phyloP scores from a whole-genome alignment of 2,888 invertebrate species.

The Eupithecia pulchellata region DNA sequence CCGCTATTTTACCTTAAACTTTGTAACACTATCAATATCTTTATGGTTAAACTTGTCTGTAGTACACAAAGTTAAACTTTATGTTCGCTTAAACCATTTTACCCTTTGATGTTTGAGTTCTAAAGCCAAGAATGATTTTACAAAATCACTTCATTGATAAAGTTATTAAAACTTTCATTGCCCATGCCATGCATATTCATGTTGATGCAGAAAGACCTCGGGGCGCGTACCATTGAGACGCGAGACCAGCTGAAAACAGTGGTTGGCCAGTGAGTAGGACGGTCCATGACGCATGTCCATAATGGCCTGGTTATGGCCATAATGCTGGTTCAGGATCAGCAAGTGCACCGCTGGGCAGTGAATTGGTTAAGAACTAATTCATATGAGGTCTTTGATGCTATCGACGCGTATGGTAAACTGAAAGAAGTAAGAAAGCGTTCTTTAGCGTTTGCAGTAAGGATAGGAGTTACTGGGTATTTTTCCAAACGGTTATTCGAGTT shows the following conservation, averaged over 20 bases:
- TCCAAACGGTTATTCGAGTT: no score
- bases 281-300: no score
- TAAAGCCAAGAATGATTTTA: neutral
- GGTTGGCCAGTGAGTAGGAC: neutral
- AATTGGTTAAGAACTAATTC: neutral
- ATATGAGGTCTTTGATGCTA: neutral
- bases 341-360: neutral
- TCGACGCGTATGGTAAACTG: neutral
- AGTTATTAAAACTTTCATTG: neutral
- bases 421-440: neutral
- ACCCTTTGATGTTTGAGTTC: neutral
- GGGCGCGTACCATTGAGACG: no score
- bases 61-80: constrained; percentile 31
- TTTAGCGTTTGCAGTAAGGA: neutral
- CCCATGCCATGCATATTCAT: neutral
- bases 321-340: no score
- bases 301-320: no score
- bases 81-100: neutral
- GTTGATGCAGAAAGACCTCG: neutral
- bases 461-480: no score
- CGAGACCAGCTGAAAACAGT: no score
- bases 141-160: neutral
- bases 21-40: constrained; percentile 10
- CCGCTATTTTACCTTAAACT: constrained; percentile 51
- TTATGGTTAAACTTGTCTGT: neutral